Percentiles rank a stretch among this genome's conserved stretches.
Conservation (phyloP, 2,797 vertebrate species). For the Bradypodion ventrale region DNA sequence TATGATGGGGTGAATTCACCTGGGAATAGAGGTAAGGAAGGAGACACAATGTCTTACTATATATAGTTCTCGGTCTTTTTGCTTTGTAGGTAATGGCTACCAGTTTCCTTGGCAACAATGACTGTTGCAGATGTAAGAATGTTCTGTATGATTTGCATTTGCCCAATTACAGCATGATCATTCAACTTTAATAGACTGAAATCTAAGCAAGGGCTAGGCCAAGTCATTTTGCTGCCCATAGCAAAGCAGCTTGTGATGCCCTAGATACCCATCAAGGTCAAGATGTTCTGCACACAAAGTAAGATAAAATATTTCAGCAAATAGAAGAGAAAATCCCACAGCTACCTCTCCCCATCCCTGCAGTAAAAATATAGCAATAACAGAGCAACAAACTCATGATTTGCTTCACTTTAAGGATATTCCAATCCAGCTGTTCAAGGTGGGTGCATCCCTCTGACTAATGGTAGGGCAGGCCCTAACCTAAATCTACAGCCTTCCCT, state of each 20-base stretch:
- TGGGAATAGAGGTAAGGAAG: not conserved
- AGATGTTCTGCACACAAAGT: too few relatives aligned
- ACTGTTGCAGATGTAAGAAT: not conserved
- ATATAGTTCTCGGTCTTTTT: not conserved
- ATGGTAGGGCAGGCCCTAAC: too few relatives aligned
- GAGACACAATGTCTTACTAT: not conserved
- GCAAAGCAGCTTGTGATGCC: not conserved
- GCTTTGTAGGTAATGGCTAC: not conserved
- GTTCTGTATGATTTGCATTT: not conserved
- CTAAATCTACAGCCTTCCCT: not conserved
- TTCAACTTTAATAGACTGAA: not conserved
- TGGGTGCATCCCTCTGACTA: too few relatives aligned
- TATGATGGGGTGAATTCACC: not conserved
- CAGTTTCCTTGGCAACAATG: not conserved
- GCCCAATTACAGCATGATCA: not conserved
- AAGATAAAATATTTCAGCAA: too few relatives aligned
- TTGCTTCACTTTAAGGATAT: not conserved
- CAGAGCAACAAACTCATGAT: not conserved
- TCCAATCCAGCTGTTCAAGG: too few relatives aligned
- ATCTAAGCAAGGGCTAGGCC: not conserved
- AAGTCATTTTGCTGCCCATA: not conserved
- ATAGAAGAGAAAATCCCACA: too few relatives aligned
- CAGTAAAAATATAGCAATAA: not conserved
- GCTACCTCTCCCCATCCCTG: too few relatives aligned
- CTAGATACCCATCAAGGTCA: too few relatives aligned